phyloP scores from a whole-genome alignment of 30 jellyfish, hydroid and myxozoan genomes.

The Chrysaora quinquecirrha region DNA sequence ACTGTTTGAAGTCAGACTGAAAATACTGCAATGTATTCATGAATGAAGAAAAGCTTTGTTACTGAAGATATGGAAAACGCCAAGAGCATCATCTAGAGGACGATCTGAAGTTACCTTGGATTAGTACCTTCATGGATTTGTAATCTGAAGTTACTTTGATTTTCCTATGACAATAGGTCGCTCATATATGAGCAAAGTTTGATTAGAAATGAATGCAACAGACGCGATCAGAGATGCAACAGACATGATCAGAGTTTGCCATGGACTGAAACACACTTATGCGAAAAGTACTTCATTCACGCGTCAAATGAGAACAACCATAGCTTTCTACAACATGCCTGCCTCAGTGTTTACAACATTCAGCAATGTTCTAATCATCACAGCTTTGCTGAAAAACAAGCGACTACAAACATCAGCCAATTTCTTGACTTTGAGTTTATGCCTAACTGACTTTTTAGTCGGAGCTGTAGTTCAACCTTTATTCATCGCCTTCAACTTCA shows the following conservation, averaged over 20 bases:
- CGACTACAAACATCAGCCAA: neutral
- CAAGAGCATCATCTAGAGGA: too few relatives aligned
- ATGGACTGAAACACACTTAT: neutral
- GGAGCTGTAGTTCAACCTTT: neutral
- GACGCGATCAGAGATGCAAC: too few relatives aligned
- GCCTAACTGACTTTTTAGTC: neutral
- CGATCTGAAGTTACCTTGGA: too few relatives aligned
- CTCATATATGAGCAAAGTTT: too few relatives aligned
- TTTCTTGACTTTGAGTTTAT: neutral
- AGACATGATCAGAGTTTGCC: neutral
- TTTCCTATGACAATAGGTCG: too few relatives aligned
- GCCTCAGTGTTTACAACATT: neutral
- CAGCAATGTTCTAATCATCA: neutral
- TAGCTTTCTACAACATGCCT: neutral
- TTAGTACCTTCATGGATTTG: too few relatives aligned
- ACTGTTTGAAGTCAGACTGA: too few relatives aligned
- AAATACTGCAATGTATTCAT: too few relatives aligned
- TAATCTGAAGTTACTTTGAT: too few relatives aligned
- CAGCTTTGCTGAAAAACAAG: neutral
- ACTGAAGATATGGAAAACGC: too few relatives aligned
- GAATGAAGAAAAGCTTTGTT: too few relatives aligned
- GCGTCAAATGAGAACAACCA: neutral
- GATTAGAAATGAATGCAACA: too few relatives aligned
- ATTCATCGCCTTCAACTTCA: neutral
- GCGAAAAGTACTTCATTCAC: neutral